Evolutionary conservation across 2,888 invertebrate species (phyloP).

Genomic region (Troides helena): DNA sequence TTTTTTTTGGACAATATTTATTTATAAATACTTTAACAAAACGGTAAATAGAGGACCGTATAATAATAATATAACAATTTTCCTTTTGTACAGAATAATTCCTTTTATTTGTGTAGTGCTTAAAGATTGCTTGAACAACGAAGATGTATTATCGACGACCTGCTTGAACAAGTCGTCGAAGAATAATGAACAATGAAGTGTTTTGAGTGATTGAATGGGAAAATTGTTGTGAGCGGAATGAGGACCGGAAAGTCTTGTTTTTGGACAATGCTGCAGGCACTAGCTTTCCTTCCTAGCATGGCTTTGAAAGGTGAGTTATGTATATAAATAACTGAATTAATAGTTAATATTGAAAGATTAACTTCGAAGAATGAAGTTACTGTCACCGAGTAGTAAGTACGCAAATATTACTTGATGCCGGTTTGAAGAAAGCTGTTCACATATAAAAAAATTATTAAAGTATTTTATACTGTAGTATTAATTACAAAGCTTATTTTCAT

Average conservation of each 20-base stretch:
- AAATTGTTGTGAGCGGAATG: constrained; percentile 57
- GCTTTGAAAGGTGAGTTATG: constrained; percentile 64
- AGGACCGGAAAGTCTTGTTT: constrained; percentile 67
- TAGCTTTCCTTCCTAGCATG: constrained; percentile 69
- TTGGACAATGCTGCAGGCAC: constrained; percentile 70
- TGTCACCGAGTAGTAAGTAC: no score
- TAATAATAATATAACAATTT: background rate
- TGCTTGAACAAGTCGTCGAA: constrained; percentile 41
- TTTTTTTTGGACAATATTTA: no score
- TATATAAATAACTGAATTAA: background rate
- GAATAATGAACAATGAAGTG: constrained; percentile 51
- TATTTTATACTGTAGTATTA: no score
- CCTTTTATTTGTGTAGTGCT: background rate
- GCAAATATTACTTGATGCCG: no score
- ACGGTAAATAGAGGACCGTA: no score
- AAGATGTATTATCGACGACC: constrained; percentile 27
- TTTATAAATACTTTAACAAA: no score
- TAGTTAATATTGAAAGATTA: no score
- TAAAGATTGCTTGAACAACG: background rate
- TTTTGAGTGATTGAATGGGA: constrained; percentile 51
- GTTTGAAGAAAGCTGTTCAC: no score
- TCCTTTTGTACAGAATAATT: background rate
- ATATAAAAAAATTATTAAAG: no score
- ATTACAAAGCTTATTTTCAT: no score
- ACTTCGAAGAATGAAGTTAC: no score